Base-by-base conservation (phyloP, 2,113 vertebrate species). In the Anseranas semipalmata region DNA sequence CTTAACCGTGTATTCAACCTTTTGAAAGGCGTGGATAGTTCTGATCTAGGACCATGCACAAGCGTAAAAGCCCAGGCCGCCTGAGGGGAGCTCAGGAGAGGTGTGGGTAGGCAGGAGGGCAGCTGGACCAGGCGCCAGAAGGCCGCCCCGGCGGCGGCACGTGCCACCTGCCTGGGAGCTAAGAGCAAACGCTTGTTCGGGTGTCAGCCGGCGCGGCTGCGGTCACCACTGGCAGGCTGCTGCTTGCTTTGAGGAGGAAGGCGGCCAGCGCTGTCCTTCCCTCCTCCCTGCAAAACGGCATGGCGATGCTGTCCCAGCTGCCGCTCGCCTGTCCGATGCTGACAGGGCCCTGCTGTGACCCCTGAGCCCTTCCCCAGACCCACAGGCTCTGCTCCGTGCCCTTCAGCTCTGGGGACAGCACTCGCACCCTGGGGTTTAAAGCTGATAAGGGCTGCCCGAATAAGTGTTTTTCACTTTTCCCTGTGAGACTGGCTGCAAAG, bases 211-310 rank as follows among this genome's bases (percentile, higher is more conserved):
- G n/a, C n/a, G 8, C 28, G 15, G 55, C 86, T n/a, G 62, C 32
- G 37, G 55, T 45, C 75, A 20, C 74, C 60, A 35, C 41, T 60
- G 60, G 74, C 55, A 50, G 74, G 30, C 46, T 6, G 1, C 21
- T 55, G 7, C 30, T 83, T 28, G 16, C 59, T n/a, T 14, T 59
- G 28, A 78, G 62, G 48, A 1, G 2, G 67, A 53, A 48, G 1
- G 16, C 73, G 41, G 46, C 0, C 1, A 67, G 25, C 5, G 17
- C 66, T 33, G 12, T 27, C 39, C 19, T 30, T 3, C 18, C 12
- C 22, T 48, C 21, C 12, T 28, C 60, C n/a, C 35, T 21, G 27
- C n/a, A 33, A 53, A 1, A 3, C 1, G 1, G 53, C n/a, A 22
- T 2, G 5, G 21, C 60, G 46, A 78, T 59, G 30, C 39, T 41